Conservation (phyloP, 2,888 invertebrate species). For the Nesidiocoris tenuis region DNA sequence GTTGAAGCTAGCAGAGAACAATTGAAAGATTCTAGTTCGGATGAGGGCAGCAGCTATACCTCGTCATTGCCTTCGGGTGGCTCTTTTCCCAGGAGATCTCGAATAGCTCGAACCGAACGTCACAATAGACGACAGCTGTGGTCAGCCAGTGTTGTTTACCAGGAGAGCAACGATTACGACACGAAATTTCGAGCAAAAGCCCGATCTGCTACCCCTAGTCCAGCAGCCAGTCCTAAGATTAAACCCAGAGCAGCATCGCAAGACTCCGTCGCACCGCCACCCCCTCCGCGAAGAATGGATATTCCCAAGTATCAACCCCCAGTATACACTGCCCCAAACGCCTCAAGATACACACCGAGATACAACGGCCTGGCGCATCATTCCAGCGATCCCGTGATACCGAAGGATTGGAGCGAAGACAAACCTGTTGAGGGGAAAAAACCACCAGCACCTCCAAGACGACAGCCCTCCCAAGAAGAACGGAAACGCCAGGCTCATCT, state of each 20-base stretch:
- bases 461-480: slow-evolving; percentile 34
- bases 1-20: slow-evolving; percentile 66
- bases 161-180: slow-evolving; percentile 50
- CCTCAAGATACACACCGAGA: slow-evolving; percentile 25
- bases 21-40: slow-evolving; percentile 67
- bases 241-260: slow-evolving; percentile 46
- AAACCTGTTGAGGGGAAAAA: slow-evolving; percentile 30
- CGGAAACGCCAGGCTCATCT: slow-evolving; percentile 69
- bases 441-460: slow-evolving; percentile 25
- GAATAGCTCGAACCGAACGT: slow-evolving; percentile 76
- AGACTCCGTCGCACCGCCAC: slow-evolving; percentile 60
- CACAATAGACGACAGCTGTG: slow-evolving; percentile 67
- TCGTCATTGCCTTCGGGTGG: slow-evolving; percentile 59
- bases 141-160: slow-evolving; percentile 50
- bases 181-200: slow-evolving; percentile 49
- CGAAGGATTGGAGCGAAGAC: slow-evolving; percentile 40
- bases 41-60: slow-evolving; percentile 66
- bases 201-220: slow-evolving; percentile 52
- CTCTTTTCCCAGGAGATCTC: slow-evolving; percentile 65
- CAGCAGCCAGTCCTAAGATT: slow-evolving; percentile 51
- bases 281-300: slow-evolving; percentile 69
- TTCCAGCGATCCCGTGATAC: slow-evolving; percentile 53
- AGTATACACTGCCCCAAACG: slow-evolving; percentile 47
- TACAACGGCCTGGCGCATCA: slow-evolving; percentile 50
- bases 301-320: slow-evolving; percentile 65